Evolutionary conservation across 1,140 invertebrate genomes (phyloP).

Genomic region (Galleria mellonella): DNA sequence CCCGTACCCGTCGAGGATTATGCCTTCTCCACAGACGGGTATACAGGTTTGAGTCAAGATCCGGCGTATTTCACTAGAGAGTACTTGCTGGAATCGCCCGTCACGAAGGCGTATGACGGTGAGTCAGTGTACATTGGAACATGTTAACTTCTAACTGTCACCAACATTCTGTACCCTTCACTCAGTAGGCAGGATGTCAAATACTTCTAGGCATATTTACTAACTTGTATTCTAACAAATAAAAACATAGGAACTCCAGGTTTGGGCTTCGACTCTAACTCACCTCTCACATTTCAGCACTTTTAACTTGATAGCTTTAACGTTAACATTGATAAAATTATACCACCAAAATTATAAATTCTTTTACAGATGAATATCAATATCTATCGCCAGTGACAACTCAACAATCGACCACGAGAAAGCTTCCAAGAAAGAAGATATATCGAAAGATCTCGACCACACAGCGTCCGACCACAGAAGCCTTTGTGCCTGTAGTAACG

Average conservation of each 20-base stretch:
- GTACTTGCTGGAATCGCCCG: constrained; percentile 62
- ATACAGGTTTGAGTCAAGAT: constrained; percentile 36
- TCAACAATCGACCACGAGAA: constrained; percentile 30
- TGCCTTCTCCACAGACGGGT: constrained; percentile 36
- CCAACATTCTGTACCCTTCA: neutral
- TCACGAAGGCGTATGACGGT: constrained; percentile 63
- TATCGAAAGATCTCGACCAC: constrained; percentile 51
- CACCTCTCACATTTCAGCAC: no score
- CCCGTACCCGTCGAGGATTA: constrained; percentile 40
- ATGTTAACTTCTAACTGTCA: neutral
- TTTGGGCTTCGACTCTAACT: no score
- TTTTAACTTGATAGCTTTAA: neutral
- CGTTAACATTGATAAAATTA: constrained; percentile 1
- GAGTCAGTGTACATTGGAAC: constrained; percentile 15
- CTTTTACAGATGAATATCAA: constrained; percentile 58
- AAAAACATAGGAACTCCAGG: no score
- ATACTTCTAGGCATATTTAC: neutral
- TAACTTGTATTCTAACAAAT: no score
- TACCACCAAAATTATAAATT: neutral
- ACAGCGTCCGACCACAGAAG: constrained; percentile 22
- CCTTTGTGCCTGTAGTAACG: constrained; percentile 18
- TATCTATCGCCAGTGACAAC: constrained; percentile 49
- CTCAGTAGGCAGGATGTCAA: neutral
- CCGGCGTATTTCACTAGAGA: constrained; percentile 64
- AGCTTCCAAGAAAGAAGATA: constrained; percentile 38